Percentiles rank a stretch among this genome's conserved stretches.
phyloP scores from a whole-genome alignment of 2,113 vertebrate species.

The Paratilapia polleni region DNA sequence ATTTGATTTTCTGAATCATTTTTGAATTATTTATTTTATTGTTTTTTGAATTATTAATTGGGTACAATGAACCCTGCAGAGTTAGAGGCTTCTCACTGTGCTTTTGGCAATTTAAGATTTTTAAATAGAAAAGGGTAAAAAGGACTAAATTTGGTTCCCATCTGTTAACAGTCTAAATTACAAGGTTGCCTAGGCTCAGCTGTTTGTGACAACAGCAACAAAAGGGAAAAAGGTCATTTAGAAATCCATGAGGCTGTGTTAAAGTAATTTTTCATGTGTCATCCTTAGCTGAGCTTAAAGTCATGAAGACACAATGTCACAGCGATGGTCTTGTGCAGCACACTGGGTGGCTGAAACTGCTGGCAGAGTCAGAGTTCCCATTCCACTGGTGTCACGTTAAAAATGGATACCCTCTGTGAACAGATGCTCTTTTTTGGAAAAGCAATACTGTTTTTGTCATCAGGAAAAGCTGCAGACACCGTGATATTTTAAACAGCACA shows the following conservation, averaged over 20 bases:
- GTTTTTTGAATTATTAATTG: background rate
- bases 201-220: conserved; percentile 8
- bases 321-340: conserved; percentile 1
- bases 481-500: conserved; percentile 43
- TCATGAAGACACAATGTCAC: conserved; percentile 12
- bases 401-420: conserved; percentile 23
- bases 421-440: conserved; percentile 26
- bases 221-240: conserved; percentile 3
- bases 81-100: background rate
- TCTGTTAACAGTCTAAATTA: conserved; percentile 3
- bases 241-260: background rate
- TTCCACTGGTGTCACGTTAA: conserved; percentile 22
- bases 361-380: conserved; percentile 9
- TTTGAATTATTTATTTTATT: background rate
- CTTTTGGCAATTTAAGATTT: background rate
- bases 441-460: background rate
- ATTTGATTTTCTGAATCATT: too few species aligned
- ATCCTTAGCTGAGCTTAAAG: conserved; percentile 18
- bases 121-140: background rate
- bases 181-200: conserved; percentile 19
- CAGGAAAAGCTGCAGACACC: conserved; percentile 23
- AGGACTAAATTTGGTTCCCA: background rate
- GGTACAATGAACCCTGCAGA: background rate
- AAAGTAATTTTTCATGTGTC: conserved; percentile 15
- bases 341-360: conserved; percentile 7